These are phyloP conservation scores for Cantharis nigra DNA, from an alignment of 2,888 invertebrate species.

Conservation along the genomic window DNA sequence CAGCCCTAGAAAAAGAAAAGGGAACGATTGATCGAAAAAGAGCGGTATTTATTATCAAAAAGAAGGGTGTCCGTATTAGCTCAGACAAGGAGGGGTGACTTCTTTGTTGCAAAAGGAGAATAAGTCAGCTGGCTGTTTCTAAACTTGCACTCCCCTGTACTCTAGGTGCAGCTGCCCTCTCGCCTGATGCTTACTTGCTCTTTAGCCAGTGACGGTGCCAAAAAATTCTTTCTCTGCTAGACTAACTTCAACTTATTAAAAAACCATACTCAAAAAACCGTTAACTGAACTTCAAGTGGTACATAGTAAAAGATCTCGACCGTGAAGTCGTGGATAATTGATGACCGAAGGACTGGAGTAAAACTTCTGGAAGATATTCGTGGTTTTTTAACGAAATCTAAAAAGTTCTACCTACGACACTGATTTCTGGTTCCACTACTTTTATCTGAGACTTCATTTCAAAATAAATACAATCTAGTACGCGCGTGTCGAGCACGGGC, in stretches of 20 bases:
- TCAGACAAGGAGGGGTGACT: conserved; percentile 49
- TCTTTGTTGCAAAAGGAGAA: conserved; percentile 55
- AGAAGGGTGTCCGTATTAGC: conserved; percentile 42
- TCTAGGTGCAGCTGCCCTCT: conserved; percentile 42
- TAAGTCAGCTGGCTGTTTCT: conserved; percentile 55
- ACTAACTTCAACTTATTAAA: background rate
- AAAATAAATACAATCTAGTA: conserved; percentile 52
- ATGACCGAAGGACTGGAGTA: background rate
- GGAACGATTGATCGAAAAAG: conserved; percentile 42
- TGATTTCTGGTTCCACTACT: conserved; percentile 46
- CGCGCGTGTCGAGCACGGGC: conserved; percentile 55
- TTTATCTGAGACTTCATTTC: conserved; percentile 47
- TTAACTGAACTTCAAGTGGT: background rate
- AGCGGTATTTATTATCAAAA: conserved; percentile 35
- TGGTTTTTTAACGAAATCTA: background rate
- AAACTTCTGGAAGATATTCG: background rate
- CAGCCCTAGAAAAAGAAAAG: conserved; percentile 30
- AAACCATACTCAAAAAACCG: background rate
- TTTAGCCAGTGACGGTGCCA: conserved; percentile 23
- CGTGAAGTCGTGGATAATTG: background rate
- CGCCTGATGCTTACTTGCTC: conserved; percentile 22
- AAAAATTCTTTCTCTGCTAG: background rate
- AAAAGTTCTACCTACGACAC: conserved; percentile 39
- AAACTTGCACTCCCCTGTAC: conserved; percentile 28
- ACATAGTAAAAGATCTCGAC: background rate